These are phyloP conservation scores for Pseudopleuronectes americanus DNA, from an alignment of 2,797 vertebrate species.

Conservation along the genomic window DNA sequence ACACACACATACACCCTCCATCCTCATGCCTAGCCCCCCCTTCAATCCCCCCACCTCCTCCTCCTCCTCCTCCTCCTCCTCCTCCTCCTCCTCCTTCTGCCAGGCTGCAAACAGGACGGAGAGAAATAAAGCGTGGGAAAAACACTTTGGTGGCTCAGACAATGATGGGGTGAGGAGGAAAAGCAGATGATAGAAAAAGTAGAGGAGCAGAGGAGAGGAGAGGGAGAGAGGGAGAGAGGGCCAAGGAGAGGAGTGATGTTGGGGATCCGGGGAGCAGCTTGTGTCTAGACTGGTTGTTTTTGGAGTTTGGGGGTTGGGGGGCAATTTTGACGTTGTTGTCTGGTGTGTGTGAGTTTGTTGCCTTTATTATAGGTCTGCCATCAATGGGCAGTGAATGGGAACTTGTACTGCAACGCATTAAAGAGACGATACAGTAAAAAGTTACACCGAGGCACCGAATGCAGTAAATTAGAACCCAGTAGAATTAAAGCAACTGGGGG, in stretches of 20 bases:
- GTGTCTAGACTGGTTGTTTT: slow-evolving; percentile 73
- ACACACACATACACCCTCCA: neutral
- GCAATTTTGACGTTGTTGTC: slow-evolving; percentile 48
- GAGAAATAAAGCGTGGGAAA: slow-evolving; percentile 83
- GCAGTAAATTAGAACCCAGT: slow-evolving; percentile 19
- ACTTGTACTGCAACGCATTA: slow-evolving; percentile 35
- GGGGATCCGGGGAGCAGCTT: slow-evolving; percentile 65
- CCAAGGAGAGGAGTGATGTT: slow-evolving; percentile 28
- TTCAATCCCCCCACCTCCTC: neutral
- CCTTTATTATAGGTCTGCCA: slow-evolving; percentile 37
- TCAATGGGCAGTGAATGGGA: slow-evolving; percentile 41
- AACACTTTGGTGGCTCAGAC: slow-evolving; percentile 73
- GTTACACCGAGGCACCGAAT: slow-evolving; percentile 18
- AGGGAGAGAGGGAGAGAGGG: neutral
- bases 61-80: slow-evolving; percentile 7
- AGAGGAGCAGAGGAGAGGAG: slow-evolving; percentile 2
- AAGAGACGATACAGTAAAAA: slow-evolving; percentile 22
- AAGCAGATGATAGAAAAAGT: neutral
- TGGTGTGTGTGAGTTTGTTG: slow-evolving; percentile 31
- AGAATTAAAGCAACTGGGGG: slow-evolving; percentile 18
- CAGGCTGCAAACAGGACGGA: slow-evolving; percentile 75
- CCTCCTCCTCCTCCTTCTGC: slow-evolving; percentile 49
- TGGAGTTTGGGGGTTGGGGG: slow-evolving; percentile 56
- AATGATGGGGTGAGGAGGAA: slow-evolving; percentile 57
- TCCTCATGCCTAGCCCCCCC: slow-evolving; percentile 6